Evolutionary conservation across 1,140 invertebrate genomes (phyloP).

Genomic region (Panonychus citri): DNA sequence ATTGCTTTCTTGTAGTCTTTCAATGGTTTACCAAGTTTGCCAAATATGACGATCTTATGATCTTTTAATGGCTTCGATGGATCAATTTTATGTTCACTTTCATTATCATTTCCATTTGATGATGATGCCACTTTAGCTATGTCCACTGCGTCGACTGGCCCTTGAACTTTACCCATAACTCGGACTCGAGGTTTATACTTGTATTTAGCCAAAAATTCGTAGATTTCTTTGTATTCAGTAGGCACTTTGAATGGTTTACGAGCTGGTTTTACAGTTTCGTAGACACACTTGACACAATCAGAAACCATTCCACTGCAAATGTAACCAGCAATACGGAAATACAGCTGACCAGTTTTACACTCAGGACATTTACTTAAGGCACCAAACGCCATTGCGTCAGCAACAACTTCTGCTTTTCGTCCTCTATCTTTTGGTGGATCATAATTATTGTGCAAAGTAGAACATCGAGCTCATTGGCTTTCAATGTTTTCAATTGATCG

Average conservation of each 20-base stretch:
- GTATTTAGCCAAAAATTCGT: conserved; percentile 33
- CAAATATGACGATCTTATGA: too few species aligned
- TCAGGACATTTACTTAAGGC: conserved; percentile 46
- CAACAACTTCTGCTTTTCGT: conserved; percentile 37
- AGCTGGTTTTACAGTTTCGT: conserved; percentile 43
- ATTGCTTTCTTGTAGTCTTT: too few species aligned
- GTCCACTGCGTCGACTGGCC: not conserved
- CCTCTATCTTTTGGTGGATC: conserved; percentile 35
- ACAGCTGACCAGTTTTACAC: conserved; percentile 44
- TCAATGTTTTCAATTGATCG: conserved; percentile 17
- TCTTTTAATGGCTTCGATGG: not conserved
- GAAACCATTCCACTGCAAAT: conserved; percentile 51
- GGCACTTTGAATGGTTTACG: conserved; percentile 49
- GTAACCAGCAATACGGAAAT: conserved; percentile 47
- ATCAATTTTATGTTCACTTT: not conserved
- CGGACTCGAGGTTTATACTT: not conserved
- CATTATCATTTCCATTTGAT: not conserved
- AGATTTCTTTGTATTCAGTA: conserved; percentile 32
- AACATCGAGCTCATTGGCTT: not conserved
- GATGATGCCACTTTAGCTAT: too few species aligned
- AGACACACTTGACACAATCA: conserved; percentile 73
- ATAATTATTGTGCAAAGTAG: conserved; percentile 22
- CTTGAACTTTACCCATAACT: not conserved
- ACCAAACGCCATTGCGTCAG: conserved; percentile 72
- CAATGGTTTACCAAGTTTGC: too few species aligned